Conservation (phyloP, 2,797 vertebrate species). For the Discoglossus pictus region DNA sequence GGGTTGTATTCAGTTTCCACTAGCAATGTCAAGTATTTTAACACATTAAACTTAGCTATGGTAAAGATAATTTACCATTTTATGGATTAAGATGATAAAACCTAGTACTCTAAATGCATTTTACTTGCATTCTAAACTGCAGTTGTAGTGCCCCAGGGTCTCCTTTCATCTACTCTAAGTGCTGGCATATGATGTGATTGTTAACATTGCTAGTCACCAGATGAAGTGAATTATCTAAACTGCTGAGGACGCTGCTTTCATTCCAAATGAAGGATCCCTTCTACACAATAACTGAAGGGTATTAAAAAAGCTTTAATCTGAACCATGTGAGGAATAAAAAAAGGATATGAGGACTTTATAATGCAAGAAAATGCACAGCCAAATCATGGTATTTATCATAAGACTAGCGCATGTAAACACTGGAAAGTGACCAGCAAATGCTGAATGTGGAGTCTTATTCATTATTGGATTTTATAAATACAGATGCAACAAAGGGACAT, state of each 20-base stretch:
- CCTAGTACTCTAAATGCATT: conserved; percentile 67
- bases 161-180: conserved; percentile 73
- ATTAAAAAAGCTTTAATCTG: conserved; percentile 71
- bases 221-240: conserved; percentile 78
- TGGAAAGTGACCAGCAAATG: conserved; percentile 12
- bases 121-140: conserved; percentile 63
- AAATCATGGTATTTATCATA: conserved; percentile 57
- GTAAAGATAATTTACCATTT: conserved; percentile 73
- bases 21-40: conserved; percentile 56
- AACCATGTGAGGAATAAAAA: conserved; percentile 66
- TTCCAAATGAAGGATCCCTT: conserved; percentile 76
- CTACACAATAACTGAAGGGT: conserved; percentile 73
- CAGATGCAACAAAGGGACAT: not conserved
- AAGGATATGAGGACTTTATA: conserved; percentile 57
- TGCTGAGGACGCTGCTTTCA: conserved; percentile 73
- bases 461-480: not conserved
- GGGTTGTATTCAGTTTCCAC: conserved; percentile 59
- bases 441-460: not conserved
- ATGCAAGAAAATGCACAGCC: conserved; percentile 58
- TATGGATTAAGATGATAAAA: conserved; percentile 67
- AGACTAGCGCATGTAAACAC: conserved; percentile 43
- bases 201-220: conserved; percentile 79
- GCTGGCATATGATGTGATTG: conserved; percentile 73
- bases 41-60: conserved; percentile 60
- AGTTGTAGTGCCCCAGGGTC: conserved; percentile 67